Conservation (phyloP, 1,140 invertebrate species). For the Sinella curviseta region DNA sequence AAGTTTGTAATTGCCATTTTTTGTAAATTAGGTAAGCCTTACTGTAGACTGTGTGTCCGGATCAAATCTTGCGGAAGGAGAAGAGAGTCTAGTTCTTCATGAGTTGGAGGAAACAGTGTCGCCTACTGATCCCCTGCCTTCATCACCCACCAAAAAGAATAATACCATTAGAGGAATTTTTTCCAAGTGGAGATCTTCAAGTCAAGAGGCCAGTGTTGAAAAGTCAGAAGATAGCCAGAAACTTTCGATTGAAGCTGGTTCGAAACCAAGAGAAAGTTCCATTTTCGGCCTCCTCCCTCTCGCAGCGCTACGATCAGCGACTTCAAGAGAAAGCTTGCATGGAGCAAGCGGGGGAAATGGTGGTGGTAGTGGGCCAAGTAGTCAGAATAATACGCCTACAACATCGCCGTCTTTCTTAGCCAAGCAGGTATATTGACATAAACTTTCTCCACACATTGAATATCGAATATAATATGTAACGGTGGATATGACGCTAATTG, state of each 20-base stretch:
- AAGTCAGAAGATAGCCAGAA: slow-evolving; percentile 47
- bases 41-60: slow-evolving; percentile 54
- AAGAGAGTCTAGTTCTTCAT: slow-evolving; percentile 44
- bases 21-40: slow-evolving; percentile 53
- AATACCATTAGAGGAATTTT: slow-evolving; percentile 47
- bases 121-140: slow-evolving; percentile 19
- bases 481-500: background rate
- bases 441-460: background rate
- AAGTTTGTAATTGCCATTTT: too few relatives aligned
- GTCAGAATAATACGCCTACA: slow-evolving; percentile 49
- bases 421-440: slow-evolving; percentile 48
- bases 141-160: slow-evolving; percentile 44
- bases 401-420: slow-evolving; percentile 49
- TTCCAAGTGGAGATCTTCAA: slow-evolving; percentile 49
- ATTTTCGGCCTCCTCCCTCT: slow-evolving; percentile 53
- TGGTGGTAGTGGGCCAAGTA: slow-evolving; percentile 48
- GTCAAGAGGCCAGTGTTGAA: slow-evolving; percentile 51
- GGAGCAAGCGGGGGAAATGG: background rate
- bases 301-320: slow-evolving; percentile 49
- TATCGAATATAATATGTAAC: background rate
- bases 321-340: slow-evolving; percentile 52
- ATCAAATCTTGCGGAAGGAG: slow-evolving; percentile 38
- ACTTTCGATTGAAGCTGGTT: slow-evolving; percentile 33
- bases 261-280: slow-evolving; percentile 49
- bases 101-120: slow-evolving; percentile 45